Evolutionary conservation across 2,797 vertebrate genomes (phyloP).

Genomic region (Enteromius anoplus): DNA sequence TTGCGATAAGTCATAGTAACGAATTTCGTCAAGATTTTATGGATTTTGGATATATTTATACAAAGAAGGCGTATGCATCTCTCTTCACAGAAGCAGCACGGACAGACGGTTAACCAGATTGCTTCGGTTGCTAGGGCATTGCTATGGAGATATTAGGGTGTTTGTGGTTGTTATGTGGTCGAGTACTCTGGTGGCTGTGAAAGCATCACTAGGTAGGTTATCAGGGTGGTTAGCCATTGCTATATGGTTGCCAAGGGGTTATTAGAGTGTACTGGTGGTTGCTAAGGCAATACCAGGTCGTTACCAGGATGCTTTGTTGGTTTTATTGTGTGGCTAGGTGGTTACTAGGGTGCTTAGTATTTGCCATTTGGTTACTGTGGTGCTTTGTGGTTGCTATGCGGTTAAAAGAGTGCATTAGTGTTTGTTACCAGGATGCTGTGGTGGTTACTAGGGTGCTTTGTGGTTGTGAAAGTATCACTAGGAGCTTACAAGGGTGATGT

Average conservation of each 20-base stretch:
- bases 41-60: no score
- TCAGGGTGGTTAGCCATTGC: neutral
- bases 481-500: neutral
- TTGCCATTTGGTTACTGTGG: neutral
- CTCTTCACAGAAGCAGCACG: no score
- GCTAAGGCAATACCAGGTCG: neutral
- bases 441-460: neutral
- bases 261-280: no score
- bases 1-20: no score
- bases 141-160: neutral
- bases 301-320: neutral
- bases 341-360: neutral
- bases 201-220: neutral
- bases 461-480: neutral
- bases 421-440: neutral
- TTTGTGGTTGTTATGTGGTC: neutral
- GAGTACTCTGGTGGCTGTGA: neutral
- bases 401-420: neutral
- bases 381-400: neutral
- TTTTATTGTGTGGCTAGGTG: neutral
- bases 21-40: no score
- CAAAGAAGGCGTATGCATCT: no score
- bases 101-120: neutral
- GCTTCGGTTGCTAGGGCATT: neutral
- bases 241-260: neutral